Percentiles rank a stretch among this genome's conserved stretches.
phyloP scores from a whole-genome alignment of 1,140 invertebrate genomes.

The Anastatus disparis region DNA sequence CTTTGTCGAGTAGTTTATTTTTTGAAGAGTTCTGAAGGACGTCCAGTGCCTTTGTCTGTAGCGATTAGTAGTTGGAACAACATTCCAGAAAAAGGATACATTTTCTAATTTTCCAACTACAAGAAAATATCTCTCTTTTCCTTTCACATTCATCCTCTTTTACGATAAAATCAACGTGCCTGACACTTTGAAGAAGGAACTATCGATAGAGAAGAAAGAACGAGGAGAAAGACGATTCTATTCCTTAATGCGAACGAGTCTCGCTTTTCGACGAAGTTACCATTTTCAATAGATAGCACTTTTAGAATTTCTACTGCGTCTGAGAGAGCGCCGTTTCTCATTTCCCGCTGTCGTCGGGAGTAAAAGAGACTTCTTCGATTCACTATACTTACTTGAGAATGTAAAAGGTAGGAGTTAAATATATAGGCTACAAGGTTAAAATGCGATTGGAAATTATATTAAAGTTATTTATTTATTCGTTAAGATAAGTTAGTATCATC shows the following conservation, averaged over 20 bases:
- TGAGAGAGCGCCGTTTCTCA: not conserved
- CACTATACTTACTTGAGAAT: too few relatives aligned
- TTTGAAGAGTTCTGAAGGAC: too few relatives aligned
- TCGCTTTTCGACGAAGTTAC: not conserved
- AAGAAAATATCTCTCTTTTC: not conserved
- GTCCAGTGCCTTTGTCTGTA: too few relatives aligned
- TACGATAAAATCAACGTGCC: conserved; percentile 11
- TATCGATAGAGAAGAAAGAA: not conserved
- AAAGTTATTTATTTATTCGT: too few relatives aligned
- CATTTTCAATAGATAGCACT: conserved; percentile 9
- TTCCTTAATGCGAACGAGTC: conserved; percentile 1
- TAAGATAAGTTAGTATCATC: too few relatives aligned
- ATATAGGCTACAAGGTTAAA: too few relatives aligned
- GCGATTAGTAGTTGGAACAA: not conserved
- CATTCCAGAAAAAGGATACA: not conserved
- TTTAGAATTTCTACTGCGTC: conserved; percentile 5
- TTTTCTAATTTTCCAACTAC: conserved; percentile 3
- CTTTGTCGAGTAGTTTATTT: not conserved
- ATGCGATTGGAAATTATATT: too few relatives aligned
- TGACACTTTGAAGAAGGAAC: too few relatives aligned
- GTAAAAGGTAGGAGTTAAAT: too few relatives aligned
- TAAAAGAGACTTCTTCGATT: too few relatives aligned
- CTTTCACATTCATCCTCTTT: too few relatives aligned
- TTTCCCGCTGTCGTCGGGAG: conserved; percentile 18
- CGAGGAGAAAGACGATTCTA: not conserved